Percentiles rank a stretch among this genome's conserved stretches.
Evolutionary conservation across 2,888 invertebrate species (phyloP).

Genomic region (Aromia moschata): DNA sequence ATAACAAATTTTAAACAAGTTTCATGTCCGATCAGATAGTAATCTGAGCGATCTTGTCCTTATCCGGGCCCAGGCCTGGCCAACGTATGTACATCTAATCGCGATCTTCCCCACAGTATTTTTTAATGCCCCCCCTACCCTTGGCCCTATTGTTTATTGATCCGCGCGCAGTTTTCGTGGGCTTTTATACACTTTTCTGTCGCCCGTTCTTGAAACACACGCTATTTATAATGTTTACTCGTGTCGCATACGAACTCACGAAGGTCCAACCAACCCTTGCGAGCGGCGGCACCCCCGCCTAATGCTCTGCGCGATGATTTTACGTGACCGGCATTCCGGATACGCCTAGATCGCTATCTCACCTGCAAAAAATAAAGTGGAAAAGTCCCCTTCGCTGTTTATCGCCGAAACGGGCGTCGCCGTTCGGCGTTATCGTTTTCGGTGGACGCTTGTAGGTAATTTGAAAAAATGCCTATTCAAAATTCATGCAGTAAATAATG

Average conservation of each 20-base stretch:
- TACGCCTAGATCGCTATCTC: constrained; percentile 15
- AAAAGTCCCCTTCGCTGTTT: too few species aligned
- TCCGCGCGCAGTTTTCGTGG: not conserved
- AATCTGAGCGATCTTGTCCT: constrained; percentile 2
- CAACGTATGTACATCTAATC: constrained; percentile 22
- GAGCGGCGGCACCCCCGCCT: not conserved
- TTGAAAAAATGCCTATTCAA: too few species aligned
- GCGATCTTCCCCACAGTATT: constrained; percentile 23
- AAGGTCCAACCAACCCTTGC: too few species aligned
- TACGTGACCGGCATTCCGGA: constrained; percentile 19
- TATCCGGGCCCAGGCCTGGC: constrained; percentile 4
- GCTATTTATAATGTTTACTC: constrained; percentile 13
- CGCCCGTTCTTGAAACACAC: constrained; percentile 3
- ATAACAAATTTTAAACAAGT: constrained; percentile 1
- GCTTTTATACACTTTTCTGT: constrained; percentile 1
- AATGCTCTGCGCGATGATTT: constrained; percentile 1
- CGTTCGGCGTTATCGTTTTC: too few species aligned
- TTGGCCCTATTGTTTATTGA: constrained; percentile 20
- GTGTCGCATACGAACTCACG: constrained; percentile 16
- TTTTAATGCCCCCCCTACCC: constrained; percentile 22
- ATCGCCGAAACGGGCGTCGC: too few species aligned
- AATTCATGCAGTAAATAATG: too few species aligned
- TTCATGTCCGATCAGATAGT: constrained; percentile 22
- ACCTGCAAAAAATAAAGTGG: constrained; percentile 15
- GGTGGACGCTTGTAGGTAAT: too few species aligned